phyloP scores from a whole-genome alignment of 2,888 invertebrate species.

The Eurytoma adleriae region DNA sequence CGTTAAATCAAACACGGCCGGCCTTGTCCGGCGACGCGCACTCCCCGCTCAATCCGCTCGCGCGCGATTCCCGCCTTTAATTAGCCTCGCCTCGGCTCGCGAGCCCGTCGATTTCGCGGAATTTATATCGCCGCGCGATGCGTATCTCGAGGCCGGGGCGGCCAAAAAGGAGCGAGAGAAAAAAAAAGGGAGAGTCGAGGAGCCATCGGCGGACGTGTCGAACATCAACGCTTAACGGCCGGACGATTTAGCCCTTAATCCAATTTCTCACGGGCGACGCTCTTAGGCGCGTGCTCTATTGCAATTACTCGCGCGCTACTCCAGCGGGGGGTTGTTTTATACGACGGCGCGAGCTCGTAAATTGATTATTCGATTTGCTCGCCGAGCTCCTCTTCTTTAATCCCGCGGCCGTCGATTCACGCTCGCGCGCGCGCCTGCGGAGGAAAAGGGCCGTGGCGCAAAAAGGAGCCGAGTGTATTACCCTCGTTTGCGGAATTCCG shows the following conservation, averaged over 20 bases:
- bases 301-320: constrained; percentile 45
- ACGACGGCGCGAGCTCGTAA: constrained; percentile 51
- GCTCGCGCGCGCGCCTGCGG: neutral
- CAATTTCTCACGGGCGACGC: constrained; percentile 49
- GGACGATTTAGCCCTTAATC: constrained; percentile 55
- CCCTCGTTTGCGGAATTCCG: neutral
- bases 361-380: constrained; percentile 57
- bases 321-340: neutral
- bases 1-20: constrained; percentile 47
- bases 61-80: constrained; percentile 41
- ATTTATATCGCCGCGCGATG: constrained; percentile 28
- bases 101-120: constrained; percentile 14
- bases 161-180: neutral
- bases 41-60: neutral
- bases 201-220: constrained; percentile 40
- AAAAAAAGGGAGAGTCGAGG: neutral
- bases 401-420: constrained; percentile 18
- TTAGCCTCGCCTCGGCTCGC: constrained; percentile 12
- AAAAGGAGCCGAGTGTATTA: constrained; percentile 30
- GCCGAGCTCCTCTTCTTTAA: constrained; percentile 49
- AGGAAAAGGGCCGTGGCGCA: constrained; percentile 42
- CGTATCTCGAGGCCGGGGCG: constrained; percentile 13
- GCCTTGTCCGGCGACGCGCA: neutral
- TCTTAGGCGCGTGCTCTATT: constrained; percentile 53
- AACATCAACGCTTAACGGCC: constrained; percentile 51